A percentile compares a stretch with the other conserved stretches of the same genome.
These are phyloP conservation scores for Pangasius sanitwongsei DNA, from an alignment of 2,797 vertebrate genomes.

Conservation along the genomic window DNA sequence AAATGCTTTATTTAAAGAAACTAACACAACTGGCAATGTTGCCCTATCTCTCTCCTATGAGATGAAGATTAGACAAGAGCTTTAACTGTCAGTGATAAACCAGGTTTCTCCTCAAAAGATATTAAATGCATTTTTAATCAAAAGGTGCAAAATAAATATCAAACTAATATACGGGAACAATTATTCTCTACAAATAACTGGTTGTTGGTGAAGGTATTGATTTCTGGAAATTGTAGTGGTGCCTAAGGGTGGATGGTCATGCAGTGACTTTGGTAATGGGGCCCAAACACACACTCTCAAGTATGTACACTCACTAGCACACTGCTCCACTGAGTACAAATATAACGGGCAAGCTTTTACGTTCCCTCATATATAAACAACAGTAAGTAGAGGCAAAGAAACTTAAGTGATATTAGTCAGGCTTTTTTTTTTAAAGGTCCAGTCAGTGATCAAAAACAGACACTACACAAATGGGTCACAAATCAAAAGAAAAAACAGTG, in stretches of 20 bases:
- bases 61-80: slow-evolving; percentile 32
- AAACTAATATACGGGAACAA: slow-evolving; percentile 46
- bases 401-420: slow-evolving; percentile 1
- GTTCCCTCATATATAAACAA: background rate
- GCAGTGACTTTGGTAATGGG: slow-evolving; percentile 47
- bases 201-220: slow-evolving; percentile 28
- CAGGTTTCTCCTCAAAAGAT: slow-evolving; percentile 10
- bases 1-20: slow-evolving; percentile 55
- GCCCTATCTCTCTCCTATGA: slow-evolving; percentile 33
- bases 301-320: slow-evolving; percentile 32
- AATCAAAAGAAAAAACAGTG: background rate
- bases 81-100: slow-evolving; percentile 43
- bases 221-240: slow-evolving; percentile 47
- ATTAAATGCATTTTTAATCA: slow-evolving; percentile 35
- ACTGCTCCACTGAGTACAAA: slow-evolving; percentile 16
- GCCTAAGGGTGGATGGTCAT: slow-evolving; percentile 70
- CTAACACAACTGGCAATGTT: slow-evolving; percentile 45
- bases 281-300: slow-evolving; percentile 23
- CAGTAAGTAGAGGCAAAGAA: slow-evolving; percentile 20
- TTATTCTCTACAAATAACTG: slow-evolving; percentile 38
- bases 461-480: background rate
- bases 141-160: slow-evolving; percentile 58
- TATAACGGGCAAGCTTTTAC: background rate
- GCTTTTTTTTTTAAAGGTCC: slow-evolving; percentile 13
- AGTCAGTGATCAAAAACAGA: slow-evolving; percentile 17